These are phyloP conservation scores for Microplitis deprimator DNA, from an alignment of 2,888 invertebrate species.

Conservation along the genomic window DNA sequence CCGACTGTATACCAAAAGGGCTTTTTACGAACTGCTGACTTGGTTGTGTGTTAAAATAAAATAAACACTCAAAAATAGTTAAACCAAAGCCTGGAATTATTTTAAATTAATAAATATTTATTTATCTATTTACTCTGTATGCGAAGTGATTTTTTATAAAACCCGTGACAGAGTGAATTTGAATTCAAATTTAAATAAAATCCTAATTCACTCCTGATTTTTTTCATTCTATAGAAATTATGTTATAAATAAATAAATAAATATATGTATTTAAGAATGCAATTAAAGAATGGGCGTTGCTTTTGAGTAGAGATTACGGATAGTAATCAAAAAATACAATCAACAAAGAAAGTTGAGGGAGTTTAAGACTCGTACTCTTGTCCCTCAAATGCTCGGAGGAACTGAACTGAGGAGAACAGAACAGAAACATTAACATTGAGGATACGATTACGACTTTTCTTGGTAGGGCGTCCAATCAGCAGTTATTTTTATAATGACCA, in stretches of 20 bases:
- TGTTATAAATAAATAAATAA: neutral
- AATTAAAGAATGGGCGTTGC: constrained; percentile 29
- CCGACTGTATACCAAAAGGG: constrained; percentile 32
- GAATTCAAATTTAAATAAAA: no score
- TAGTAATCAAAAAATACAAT: neutral
- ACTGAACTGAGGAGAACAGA: constrained; percentile 35
- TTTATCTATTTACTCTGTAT: no score
- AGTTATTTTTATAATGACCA: constrained; percentile 71
- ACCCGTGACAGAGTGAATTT: no score
- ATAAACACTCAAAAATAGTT: constrained; percentile 41
- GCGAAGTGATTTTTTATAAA: no score
- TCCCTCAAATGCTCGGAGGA: constrained; percentile 18
- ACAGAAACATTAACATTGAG: constrained; percentile 57
- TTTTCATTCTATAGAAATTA: no score
- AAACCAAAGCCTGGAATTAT: neutral
- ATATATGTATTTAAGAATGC: constrained; percentile 42
- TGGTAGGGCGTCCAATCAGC: constrained; percentile 71
- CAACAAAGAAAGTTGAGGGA: constrained; percentile 15
- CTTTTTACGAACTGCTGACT: constrained; percentile 52
- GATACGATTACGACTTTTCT: constrained; percentile 72
- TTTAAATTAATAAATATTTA: no score
- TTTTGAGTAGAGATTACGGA: neutral
- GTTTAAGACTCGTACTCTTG: constrained; percentile 17
- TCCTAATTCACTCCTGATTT: no score
- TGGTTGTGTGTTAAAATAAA: constrained; percentile 29